phyloP scores from a whole-genome alignment of 2,113 vertebrate genomes.

The Hirundichthys speculiger region DNA sequence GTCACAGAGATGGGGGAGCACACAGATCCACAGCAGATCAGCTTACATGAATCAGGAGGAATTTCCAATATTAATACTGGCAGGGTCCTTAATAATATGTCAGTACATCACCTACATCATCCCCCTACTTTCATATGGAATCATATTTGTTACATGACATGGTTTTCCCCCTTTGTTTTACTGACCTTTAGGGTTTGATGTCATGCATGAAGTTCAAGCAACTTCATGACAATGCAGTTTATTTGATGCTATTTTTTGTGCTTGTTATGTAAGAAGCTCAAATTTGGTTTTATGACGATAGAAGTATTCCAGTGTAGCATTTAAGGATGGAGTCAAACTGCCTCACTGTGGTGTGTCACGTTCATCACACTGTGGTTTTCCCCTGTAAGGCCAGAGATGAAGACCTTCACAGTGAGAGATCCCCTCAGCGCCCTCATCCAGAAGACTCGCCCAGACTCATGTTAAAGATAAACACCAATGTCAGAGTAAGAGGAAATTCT shows the following conservation, averaged over 20 bases:
- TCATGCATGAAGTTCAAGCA: slow-evolving; percentile 17
- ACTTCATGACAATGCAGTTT: slow-evolving; percentile 37
- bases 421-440: slow-evolving; percentile 71
- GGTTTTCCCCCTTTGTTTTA: slow-evolving; percentile 27
- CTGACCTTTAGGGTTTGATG: slow-evolving; percentile 43
- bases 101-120: slow-evolving; percentile 57
- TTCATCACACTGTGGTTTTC: slow-evolving; percentile 50
- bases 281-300: slow-evolving; percentile 26
- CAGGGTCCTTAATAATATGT: slow-evolving; percentile 61
- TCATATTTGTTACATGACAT: slow-evolving; percentile 45
- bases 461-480: slow-evolving; percentile 79
- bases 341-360: slow-evolving; percentile 7
- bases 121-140: background rate
- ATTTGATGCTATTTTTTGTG: slow-evolving; percentile 40
- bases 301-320: slow-evolving; percentile 21
- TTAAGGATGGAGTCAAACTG: slow-evolving; percentile 24
- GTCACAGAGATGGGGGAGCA: slow-evolving; percentile 71
- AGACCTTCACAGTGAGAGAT: slow-evolving; percentile 76
- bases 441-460: slow-evolving; percentile 79
- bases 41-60: slow-evolving; percentile 71
- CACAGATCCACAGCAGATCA: slow-evolving; percentile 59
- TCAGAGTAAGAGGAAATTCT: slow-evolving; percentile 74
- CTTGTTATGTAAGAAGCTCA: slow-evolving; percentile 34
- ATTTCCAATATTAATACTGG: slow-evolving; percentile 71
- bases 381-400: slow-evolving; percentile 78